Evolutionary conservation across 2,888 invertebrate genomes (phyloP).

Genomic region (Aphidius colemani): DNA sequence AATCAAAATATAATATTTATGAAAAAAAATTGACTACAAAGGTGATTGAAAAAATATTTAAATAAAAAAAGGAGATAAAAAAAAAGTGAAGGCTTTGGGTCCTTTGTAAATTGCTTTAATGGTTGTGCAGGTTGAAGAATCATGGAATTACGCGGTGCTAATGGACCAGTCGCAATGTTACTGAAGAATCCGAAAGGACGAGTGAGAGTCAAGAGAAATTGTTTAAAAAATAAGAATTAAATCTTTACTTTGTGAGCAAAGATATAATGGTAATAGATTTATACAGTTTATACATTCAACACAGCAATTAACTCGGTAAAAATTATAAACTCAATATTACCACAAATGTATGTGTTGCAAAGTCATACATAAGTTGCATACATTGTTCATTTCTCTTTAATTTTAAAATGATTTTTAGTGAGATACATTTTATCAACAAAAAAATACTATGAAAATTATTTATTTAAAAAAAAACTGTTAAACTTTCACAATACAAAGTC

Average conservation of each 20-base stretch:
- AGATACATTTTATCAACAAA: too few species aligned
- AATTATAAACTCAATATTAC: too few species aligned
- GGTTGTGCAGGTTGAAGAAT: slow-evolving; percentile 26
- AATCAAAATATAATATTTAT: neutral
- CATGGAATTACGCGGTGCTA: slow-evolving; percentile 31
- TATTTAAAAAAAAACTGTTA: too few species aligned
- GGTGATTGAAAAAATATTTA: slow-evolving; percentile 4
- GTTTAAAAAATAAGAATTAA: slow-evolving; percentile 10
- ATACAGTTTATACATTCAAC: slow-evolving; percentile 36
- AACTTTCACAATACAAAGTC: too few species aligned
- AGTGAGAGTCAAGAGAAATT: slow-evolving; percentile 30
- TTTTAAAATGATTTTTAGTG: too few species aligned
- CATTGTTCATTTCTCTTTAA: too few species aligned
- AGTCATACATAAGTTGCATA: too few species aligned
- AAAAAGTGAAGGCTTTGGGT: slow-evolving; percentile 8
- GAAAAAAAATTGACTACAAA: slow-evolving; percentile 5
- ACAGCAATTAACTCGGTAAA: slow-evolving; percentile 38
- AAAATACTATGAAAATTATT: too few species aligned
- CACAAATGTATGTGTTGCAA: neutral
- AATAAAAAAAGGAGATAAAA: neutral
- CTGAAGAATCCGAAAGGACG: slow-evolving; percentile 10
- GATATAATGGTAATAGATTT: slow-evolving; percentile 38
- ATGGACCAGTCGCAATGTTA: slow-evolving; percentile 21
- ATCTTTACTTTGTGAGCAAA: slow-evolving; percentile 32
- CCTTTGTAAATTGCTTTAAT: slow-evolving; percentile 25